A percentile compares a stretch with the other conserved stretches of the same genome.
Evolutionary conservation across 1,140 invertebrate genomes (phyloP).

Genomic region (Xylocopa sonorina): DNA sequence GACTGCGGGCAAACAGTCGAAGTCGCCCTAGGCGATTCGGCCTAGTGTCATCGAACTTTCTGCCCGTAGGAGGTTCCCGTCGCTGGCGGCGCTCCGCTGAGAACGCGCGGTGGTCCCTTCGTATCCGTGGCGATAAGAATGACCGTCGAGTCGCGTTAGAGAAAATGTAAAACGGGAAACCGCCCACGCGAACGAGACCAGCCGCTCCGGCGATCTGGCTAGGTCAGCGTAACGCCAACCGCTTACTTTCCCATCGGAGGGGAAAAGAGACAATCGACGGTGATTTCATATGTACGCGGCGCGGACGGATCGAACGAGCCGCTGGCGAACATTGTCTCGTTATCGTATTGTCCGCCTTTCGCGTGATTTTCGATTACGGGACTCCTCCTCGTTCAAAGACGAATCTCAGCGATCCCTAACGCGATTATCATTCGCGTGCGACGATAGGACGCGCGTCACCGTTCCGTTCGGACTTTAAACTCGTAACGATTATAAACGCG

Average conservation of each 20-base stretch:
- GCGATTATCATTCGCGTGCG: no score
- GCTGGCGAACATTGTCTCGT: background rate
- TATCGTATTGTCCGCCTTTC: conserved; percentile 10
- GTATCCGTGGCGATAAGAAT: conserved; percentile 57
- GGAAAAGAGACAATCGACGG: background rate
- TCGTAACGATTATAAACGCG: no score
- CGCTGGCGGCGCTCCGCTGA: conserved; percentile 35
- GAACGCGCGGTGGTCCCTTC: conserved; percentile 9
- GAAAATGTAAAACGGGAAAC: conserved; percentile 60
- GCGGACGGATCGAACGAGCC: no score
- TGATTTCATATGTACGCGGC: background rate
- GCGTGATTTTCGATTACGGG: background rate
- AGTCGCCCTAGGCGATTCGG: conserved; percentile 56
- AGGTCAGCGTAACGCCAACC: background rate
- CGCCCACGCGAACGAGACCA: conserved; percentile 40
- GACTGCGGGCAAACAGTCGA: conserved; percentile 56
- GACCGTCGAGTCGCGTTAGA: conserved; percentile 51
- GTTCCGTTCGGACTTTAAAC: no score
- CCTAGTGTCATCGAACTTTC: conserved; percentile 61
- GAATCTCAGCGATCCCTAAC: no score
- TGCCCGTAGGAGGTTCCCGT: conserved; percentile 49
- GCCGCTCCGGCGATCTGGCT: conserved; percentile 15
- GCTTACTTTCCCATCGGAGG: background rate
- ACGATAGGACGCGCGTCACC: no score
- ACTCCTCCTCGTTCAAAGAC: no score